Evolutionary conservation across 2,888 invertebrate species (phyloP).

Genomic region (Trissonchulus latispiculum): DNA sequence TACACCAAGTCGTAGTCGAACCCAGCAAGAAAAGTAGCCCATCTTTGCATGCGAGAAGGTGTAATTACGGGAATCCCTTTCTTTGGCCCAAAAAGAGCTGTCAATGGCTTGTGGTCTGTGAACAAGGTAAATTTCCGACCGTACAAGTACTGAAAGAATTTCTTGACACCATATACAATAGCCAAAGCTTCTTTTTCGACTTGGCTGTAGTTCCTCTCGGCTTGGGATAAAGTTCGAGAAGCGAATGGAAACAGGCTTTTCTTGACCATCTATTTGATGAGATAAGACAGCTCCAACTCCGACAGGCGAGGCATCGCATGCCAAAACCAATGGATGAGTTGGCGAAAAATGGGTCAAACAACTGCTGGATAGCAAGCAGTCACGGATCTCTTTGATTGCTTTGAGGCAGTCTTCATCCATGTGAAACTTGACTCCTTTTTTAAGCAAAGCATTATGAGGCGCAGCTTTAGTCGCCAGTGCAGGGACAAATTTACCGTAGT

Average conservation of each 20-base stretch:
- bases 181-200: neutral
- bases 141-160: neutral
- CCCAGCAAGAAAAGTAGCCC: neutral
- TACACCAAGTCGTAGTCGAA: neutral
- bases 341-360: neutral
- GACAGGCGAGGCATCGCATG: neutral
- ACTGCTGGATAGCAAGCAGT: neutral
- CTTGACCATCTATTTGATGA: neutral
- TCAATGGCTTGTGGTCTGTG: conserved; percentile 8
- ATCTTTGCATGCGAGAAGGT: neutral
- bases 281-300: neutral
- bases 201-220: neutral
- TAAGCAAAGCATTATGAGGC: neutral
- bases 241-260: conserved; percentile 5
- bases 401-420: neutral
- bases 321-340: neutral
- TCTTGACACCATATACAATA: neutral
- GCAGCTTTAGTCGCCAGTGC: neutral
- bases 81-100: neutral
- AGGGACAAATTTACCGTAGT: neutral
- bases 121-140: neutral
- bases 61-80: neutral
- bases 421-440: neutral
- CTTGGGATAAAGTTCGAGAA: neutral
- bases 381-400: neutral